A percentile compares a stretch with the other conserved stretches of the same genome.
Conservation (phyloP, 2,113 vertebrate genomes). For the Pterophyllum scalare region DNA sequence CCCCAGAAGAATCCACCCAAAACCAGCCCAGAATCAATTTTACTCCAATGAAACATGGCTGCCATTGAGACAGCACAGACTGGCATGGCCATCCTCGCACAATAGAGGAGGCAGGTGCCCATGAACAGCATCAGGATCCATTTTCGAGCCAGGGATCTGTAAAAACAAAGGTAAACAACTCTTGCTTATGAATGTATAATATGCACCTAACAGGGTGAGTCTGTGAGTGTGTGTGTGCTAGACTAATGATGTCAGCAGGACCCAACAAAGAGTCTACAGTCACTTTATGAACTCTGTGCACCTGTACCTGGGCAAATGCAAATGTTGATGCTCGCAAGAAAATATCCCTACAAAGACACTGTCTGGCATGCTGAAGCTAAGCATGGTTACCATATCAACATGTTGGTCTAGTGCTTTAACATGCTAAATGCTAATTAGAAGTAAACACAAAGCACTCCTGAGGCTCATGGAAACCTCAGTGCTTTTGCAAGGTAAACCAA, state of each 20-base stretch:
- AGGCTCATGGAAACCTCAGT: not conserved
- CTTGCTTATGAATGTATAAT: not conserved
- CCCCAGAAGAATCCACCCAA: slow-evolving; percentile 96
- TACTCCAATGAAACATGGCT: slow-evolving; percentile 86
- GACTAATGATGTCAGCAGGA: not conserved
- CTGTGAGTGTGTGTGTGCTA: rapidly evolving
- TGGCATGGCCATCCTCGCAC: slow-evolving; percentile 86
- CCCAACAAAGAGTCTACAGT: not conserved
- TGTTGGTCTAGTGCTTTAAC: not conserved
- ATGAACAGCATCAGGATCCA: slow-evolving; percentile 86
- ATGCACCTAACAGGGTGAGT: not conserved
- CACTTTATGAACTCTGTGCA: not conserved
- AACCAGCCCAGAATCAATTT: slow-evolving; percentile 87
- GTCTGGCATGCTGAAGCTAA: not conserved
- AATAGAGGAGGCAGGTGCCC: slow-evolving; percentile 91
- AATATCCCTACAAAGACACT: not conserved
- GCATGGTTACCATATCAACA: not conserved
- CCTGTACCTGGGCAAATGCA: not conserved
- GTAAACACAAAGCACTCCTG: not conserved
- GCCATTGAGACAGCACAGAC: slow-evolving; percentile 86
- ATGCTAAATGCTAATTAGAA: not conserved
- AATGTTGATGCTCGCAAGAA: not conserved
- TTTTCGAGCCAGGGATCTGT: slow-evolving; percentile 77
- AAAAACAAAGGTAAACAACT: not conserved
- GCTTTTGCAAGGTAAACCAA: not conserved